Evolutionary conservation across 2,113 vertebrate genomes (phyloP).

Genomic region (Eclectus roratus): DNA sequence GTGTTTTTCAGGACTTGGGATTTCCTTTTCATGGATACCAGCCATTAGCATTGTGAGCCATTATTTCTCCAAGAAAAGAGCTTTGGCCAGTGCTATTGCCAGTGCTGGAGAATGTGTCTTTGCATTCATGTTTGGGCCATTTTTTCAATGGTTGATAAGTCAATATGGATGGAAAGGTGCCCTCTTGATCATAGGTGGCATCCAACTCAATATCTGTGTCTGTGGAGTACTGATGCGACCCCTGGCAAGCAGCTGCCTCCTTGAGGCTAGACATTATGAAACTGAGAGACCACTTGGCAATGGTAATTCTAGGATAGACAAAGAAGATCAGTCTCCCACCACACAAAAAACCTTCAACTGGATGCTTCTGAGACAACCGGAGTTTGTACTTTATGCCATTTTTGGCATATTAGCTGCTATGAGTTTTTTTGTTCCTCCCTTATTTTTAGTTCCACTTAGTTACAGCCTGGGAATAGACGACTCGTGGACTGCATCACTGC

Average conservation of each 20-base stretch:
- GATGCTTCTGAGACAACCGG: neutral
- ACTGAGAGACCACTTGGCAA: neutral
- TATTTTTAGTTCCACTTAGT: slow-evolving; percentile 77
- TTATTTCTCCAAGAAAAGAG: slow-evolving; percentile 76
- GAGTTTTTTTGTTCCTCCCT: slow-evolving; percentile 75
- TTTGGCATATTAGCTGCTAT: slow-evolving; percentile 75
- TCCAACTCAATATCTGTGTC: slow-evolving; percentile 58
- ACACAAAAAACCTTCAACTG: slow-evolving; percentile 23
- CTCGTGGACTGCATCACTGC: slow-evolving; percentile 72
- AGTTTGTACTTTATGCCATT: slow-evolving; percentile 73
- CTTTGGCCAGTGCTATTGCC: slow-evolving; percentile 74
- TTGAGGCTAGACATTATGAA: neutral
- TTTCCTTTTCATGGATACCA: slow-evolving; percentile 75
- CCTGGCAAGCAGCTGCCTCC: neutral
- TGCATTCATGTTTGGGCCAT: slow-evolving; percentile 33
- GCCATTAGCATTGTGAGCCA: slow-evolving; percentile 79
- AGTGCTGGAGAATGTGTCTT: slow-evolving; percentile 80
- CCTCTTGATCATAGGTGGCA: slow-evolving; percentile 53
- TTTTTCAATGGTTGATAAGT: slow-evolving; percentile 58
- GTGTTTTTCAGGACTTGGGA: slow-evolving; percentile 68
- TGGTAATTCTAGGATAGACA: neutral
- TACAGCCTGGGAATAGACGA: slow-evolving; percentile 70
- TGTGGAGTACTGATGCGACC: slow-evolving; percentile 53
- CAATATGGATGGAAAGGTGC: slow-evolving; percentile 55
- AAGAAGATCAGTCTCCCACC: neutral